phyloP scores from a whole-genome alignment of 1,140 invertebrate species.

The Drosophila varians region DNA sequence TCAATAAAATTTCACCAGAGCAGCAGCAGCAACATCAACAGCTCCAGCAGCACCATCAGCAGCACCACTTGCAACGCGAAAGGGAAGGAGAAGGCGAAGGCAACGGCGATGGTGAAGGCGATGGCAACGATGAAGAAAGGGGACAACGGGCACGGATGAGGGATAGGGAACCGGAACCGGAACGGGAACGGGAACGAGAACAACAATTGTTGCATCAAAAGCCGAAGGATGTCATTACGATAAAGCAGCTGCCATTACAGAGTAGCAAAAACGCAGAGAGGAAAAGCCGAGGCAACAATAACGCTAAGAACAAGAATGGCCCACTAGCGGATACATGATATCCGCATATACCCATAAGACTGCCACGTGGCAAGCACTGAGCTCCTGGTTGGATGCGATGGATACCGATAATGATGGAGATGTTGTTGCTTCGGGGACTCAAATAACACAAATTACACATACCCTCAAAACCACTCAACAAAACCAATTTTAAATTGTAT shows the following conservation, averaged over 20 bases:
- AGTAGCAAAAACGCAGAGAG: constrained; percentile 32
- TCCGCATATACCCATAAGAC: constrained; percentile 75
- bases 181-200: constrained; percentile 38
- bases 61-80: constrained; percentile 19
- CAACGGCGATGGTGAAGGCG: neutral
- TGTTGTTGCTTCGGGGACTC: neutral
- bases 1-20: constrained; percentile 62
- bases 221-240: constrained; percentile 78
- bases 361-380: constrained; percentile 70
- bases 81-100: constrained; percentile 1
- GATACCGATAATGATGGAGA: constrained; percentile 14
- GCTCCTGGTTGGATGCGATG: neutral
- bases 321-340: constrained; percentile 73
- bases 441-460: constrained; percentile 7
- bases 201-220: constrained; percentile 58
- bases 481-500: constrained; percentile 58
- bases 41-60: constrained; percentile 1
- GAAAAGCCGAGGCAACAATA: constrained; percentile 15
- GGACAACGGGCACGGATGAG: constrained; percentile 8
- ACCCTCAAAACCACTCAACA: constrained; percentile 4
- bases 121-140: neutral
- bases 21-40: constrained; percentile 30
- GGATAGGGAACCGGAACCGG: constrained; percentile 25
- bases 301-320: constrained; percentile 47
- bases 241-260: constrained; percentile 71